Evolutionary conservation across 2,888 invertebrate species (phyloP).

Genomic region (Nomada fucata): DNA sequence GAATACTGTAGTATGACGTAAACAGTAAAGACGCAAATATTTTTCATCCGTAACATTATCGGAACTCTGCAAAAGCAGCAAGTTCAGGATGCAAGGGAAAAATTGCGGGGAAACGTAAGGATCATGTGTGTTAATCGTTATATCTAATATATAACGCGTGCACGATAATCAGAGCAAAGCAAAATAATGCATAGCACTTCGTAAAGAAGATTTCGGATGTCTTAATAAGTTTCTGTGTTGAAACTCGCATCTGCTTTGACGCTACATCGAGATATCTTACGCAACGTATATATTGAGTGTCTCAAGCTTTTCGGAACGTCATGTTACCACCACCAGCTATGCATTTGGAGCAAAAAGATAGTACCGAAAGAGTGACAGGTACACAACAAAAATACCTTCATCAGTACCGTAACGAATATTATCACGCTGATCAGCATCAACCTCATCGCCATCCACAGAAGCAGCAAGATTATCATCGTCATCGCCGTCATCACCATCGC

Average conservation of each 20-base stretch:
- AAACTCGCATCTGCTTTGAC: neutral
- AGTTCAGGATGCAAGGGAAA: neutral
- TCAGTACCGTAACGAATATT: constrained; percentile 23
- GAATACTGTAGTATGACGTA: neutral
- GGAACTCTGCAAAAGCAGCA: neutral
- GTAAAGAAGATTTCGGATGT: neutral
- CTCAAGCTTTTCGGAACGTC: neutral
- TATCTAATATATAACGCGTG: neutral
- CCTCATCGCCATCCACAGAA: constrained; percentile 29
- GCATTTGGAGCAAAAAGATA: constrained; percentile 75
- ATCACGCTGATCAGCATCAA: constrained; percentile 39
- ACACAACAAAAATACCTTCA: constrained; percentile 65
- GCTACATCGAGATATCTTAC: neutral
- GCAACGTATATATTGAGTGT: constrained; percentile 17
- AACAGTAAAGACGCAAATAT: neutral
- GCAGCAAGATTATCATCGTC: constrained; percentile 32
- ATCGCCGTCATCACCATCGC: constrained; percentile 20
- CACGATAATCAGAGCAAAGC: neutral
- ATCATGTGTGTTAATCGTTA: neutral
- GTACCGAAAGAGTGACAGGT: constrained; percentile 69
- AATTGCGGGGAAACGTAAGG: neutral
- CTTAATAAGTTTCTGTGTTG: neutral
- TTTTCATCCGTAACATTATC: neutral
- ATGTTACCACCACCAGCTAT: constrained; percentile 75
- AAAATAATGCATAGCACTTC: neutral